A percentile compares a stretch with the other conserved stretches of the same genome.
phyloP scores from a whole-genome alignment of 2,888 invertebrate species.

The Drosophila mayaguana region DNA sequence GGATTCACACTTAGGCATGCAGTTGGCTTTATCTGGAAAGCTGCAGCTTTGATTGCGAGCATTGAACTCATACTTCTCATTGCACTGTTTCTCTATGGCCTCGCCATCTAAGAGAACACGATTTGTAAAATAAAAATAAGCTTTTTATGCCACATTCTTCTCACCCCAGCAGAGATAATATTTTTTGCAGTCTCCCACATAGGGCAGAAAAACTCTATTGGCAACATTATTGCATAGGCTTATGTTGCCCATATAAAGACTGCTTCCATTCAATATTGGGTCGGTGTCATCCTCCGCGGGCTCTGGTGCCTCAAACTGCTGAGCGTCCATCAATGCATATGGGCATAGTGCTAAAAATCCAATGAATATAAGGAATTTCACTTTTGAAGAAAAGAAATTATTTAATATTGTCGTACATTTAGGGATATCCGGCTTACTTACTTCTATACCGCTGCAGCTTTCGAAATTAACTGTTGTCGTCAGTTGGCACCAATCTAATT shows the following conservation, averaged over 20 bases:
- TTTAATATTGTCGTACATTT: neutral
- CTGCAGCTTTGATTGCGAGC: constrained; percentile 63
- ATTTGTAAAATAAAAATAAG: neutral
- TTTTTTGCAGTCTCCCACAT: constrained; percentile 61
- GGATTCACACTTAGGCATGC: constrained; percentile 52
- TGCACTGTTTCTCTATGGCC: constrained; percentile 57
- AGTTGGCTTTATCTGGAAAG: constrained; percentile 7
- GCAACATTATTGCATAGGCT: constrained; percentile 63
- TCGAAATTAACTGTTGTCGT: constrained; percentile 13
- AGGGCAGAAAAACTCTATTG: constrained; percentile 69
- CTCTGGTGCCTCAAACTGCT: constrained; percentile 7
- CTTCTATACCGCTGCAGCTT: constrained; percentile 25
- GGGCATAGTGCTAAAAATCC: constrained; percentile 3
- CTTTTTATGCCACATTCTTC: neutral
- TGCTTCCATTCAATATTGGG: neutral
- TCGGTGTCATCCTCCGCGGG: neutral
- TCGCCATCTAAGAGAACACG: constrained; percentile 43
- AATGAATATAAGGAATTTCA: constrained; percentile 22
- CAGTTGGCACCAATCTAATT: constrained; percentile 4
- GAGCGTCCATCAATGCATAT: neutral
- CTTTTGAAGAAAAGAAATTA: constrained; percentile 11
- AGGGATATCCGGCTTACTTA: constrained; percentile 8
- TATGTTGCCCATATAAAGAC: constrained; percentile 41
- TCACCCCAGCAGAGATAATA: constrained; percentile 74
- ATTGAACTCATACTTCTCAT: constrained; percentile 54